Evolutionary conservation across 2,113 vertebrate species (phyloP), one percentile per base, ranked within the genome.

Genomic region (Circaetus cinerascens): DNA sequence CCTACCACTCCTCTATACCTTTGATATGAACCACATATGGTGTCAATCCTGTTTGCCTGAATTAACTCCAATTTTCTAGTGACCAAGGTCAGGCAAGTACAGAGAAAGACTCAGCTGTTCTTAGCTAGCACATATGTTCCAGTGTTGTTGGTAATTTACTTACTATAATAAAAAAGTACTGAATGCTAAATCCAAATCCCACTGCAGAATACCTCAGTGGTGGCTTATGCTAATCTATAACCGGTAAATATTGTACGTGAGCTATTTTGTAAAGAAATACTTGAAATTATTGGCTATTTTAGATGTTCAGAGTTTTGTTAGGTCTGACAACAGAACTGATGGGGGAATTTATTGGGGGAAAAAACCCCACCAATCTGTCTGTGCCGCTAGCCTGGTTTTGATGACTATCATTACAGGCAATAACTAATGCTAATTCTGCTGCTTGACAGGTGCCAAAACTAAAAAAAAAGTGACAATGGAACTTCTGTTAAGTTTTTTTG

Each of bases 61-160:
- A 98, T 98, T 97, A 98, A 96, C 86, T 97, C 74, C 40, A 88
- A 97, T 97, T 98, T 98, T 97, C 90, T 91, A 91, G 69, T 97
- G 95, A 96, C 95, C 89, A 95, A 96, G 97, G 96, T 97, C 96
- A 96, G 80, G 93, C 13, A 32, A 97, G 77, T 92, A 94, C 87
- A 97, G 94, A 97, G 84, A 91, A 94, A 88, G 86, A 79, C 91
- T 98, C 97, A 97, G 88, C 95, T 98, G 97, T 97, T 98, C 89
- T 81, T 95, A 88, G 64, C 86, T 96, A 94, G 89, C 80, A 93
- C 97, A 97, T 98, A 98, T 97, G 96, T 96, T 98, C 80, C 83
- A 92, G 63, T 90, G 63, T 95, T 92, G 74, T 72, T 95, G 63
- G 74, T 93, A 97, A 97, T 97, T 97, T 97, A 95, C 88, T 96